phyloP scores from a whole-genome alignment of 2,113 vertebrate genomes.

The Sylvia atricapilla region DNA sequence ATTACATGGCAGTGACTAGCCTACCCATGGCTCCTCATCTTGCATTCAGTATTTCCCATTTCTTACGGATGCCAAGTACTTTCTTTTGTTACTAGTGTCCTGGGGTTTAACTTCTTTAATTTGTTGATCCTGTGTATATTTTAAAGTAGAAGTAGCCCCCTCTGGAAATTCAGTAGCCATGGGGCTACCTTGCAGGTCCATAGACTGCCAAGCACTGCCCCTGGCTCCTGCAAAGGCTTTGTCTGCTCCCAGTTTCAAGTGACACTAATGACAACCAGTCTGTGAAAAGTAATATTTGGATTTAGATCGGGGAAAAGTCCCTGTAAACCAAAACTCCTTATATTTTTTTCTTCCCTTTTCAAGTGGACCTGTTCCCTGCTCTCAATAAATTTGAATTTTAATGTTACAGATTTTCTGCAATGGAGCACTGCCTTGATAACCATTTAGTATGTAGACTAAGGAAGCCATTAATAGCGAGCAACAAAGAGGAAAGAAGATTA shows the following conservation, averaged over 20 bases:
- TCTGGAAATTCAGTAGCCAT: not conserved
- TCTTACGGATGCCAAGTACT: not conserved
- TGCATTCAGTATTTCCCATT: not conserved
- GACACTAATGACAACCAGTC: not conserved
- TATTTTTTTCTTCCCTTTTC: not conserved
- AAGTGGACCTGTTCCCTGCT: conserved; percentile 20
- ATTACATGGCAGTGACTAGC: not conserved
- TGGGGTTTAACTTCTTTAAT: not conserved
- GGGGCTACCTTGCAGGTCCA: not conserved
- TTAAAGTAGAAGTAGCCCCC: not conserved
- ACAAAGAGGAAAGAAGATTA: conserved; percentile 67
- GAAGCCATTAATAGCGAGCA: conserved; percentile 44
- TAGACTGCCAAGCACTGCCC: not conserved
- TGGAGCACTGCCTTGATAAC: conserved; percentile 45
- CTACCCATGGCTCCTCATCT: not conserved
- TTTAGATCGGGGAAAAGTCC: not conserved
- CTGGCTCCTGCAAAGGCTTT: not conserved
- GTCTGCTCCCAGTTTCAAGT: not conserved
- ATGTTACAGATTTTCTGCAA: conserved; percentile 44
- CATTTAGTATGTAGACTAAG: conserved; percentile 59
- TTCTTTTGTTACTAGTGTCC: not conserved
- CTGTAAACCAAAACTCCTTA: not conserved
- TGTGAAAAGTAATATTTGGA: not conserved
- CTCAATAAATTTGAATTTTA: conserved; percentile 36
- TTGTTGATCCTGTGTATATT: not conserved